A percentile compares a stretch with the other conserved stretches of the same genome.
These are phyloP conservation scores for Spodoptera picta DNA, from an alignment of 2,888 invertebrate species.

Conservation along the genomic window DNA sequence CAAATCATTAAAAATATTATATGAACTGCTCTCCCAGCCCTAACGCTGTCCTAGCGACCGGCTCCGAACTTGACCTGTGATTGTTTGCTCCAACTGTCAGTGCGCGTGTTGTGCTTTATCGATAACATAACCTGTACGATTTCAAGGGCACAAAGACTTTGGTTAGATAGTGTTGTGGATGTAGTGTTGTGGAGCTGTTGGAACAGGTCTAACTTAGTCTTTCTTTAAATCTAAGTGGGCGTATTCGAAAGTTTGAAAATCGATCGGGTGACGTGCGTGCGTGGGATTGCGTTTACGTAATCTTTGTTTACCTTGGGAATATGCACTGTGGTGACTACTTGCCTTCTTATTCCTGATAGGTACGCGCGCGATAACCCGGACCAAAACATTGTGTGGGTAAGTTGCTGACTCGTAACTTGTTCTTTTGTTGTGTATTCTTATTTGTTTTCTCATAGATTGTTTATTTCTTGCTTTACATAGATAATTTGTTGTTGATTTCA, in stretches of 20 bases:
- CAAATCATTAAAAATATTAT: constrained; percentile 57
- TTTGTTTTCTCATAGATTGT: constrained; percentile 8
- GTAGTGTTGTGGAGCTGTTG: constrained; percentile 74
- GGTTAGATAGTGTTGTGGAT: constrained; percentile 77
- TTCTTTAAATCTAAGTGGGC: constrained; percentile 83
- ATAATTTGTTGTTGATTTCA: background rate
- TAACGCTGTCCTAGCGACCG: constrained; percentile 68
- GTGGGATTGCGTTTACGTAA: constrained; percentile 88
- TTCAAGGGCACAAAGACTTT: constrained; percentile 83
- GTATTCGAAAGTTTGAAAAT: constrained; percentile 88
- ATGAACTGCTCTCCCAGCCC: constrained; percentile 64
- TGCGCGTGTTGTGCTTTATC: constrained; percentile 88
- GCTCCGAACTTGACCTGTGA: constrained; percentile 84
- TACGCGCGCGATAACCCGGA: constrained; percentile 49
- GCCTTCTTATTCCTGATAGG: constrained; percentile 65
- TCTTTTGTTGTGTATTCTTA: constrained; percentile 19
- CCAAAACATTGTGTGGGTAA: constrained; percentile 61
- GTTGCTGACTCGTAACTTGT: constrained; percentile 39
- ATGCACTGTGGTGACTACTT: constrained; percentile 80
- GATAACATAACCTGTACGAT: constrained; percentile 88
- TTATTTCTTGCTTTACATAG: background rate
- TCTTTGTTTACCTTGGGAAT: constrained; percentile 88
- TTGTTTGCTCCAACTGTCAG: constrained; percentile 86
- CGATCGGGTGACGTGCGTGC: constrained; percentile 88
- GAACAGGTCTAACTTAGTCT: constrained; percentile 72